Percentiles rank a stretch among this genome's conserved stretches.
These are phyloP conservation scores for Macropis europaea DNA, from an alignment of 2,888 invertebrate genomes.

Conservation along the genomic window DNA sequence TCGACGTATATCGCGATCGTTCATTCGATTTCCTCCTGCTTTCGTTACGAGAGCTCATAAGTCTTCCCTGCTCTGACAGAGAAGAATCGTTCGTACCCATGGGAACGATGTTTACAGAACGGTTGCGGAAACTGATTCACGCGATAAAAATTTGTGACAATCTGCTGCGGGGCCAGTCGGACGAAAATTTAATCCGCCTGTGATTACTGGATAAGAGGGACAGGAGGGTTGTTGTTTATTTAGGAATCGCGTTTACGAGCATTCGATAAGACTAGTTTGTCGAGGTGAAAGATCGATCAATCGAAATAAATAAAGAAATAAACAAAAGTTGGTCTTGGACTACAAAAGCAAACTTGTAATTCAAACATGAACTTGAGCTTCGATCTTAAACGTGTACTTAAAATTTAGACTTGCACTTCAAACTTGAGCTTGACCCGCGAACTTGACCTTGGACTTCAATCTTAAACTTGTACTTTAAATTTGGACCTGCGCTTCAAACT, in stretches of 20 bases:
- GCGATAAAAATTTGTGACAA: slow-evolving; percentile 27
- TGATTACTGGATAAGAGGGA: slow-evolving; percentile 6
- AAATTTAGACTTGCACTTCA: too few species aligned
- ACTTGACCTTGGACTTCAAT: too few species aligned
- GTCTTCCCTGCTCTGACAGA: slow-evolving; percentile 1
- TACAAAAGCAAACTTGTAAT: background rate
- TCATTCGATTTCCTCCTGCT: slow-evolving; percentile 3
- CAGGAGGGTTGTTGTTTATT: slow-evolving; percentile 25
- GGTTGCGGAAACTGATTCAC: background rate
- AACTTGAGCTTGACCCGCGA: too few species aligned
- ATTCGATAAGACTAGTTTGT: slow-evolving; percentile 22
- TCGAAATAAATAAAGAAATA: too few species aligned
- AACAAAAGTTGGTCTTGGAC: too few species aligned
- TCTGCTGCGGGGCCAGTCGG: background rate
- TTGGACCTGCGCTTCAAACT: too few species aligned
- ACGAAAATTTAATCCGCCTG: slow-evolving; percentile 22
- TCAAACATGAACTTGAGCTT: too few species aligned
- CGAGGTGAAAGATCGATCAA: slow-evolving; percentile 17
- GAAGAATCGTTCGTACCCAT: background rate
- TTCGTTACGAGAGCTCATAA: slow-evolving; percentile 17
- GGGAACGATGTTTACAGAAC: background rate
- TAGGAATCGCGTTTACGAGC: background rate
- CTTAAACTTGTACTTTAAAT: too few species aligned
- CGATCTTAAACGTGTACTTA: too few species aligned
- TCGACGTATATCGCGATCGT: background rate